These are phyloP conservation scores for Arizona elegans DNA, from an alignment of 2,113 vertebrate species.

Conservation along the genomic window DNA sequence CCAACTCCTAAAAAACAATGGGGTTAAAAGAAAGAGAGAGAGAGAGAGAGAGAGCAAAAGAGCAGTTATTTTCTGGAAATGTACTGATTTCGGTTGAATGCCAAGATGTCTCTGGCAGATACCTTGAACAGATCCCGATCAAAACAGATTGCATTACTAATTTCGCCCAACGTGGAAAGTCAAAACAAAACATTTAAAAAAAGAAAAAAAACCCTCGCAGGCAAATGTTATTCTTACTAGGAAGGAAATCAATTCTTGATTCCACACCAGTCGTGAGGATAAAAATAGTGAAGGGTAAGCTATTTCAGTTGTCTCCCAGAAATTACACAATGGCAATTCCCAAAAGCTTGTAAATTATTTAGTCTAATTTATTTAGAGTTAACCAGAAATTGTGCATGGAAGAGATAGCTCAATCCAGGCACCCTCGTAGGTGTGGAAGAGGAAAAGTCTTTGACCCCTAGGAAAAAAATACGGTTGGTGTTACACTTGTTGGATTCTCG, in stretches of 20 bases:
- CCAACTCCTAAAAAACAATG: conserved; percentile 21
- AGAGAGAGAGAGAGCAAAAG: background rate
- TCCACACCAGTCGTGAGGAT: conserved; percentile 28
- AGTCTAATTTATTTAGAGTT: background rate
- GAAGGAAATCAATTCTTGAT: conserved; percentile 46
- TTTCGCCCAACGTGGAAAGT: conserved; percentile 16
- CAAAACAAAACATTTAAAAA: background rate
- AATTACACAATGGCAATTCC: background rate
- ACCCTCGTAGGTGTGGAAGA: background rate
- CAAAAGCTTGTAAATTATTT: background rate
- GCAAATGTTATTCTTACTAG: conserved; percentile 49
- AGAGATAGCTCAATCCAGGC: background rate
- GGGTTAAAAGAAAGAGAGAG: conserved; percentile 5
- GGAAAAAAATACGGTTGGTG: background rate
- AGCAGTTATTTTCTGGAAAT: conserved; percentile 43
- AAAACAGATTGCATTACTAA: conserved; percentile 38
- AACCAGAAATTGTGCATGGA: background rate
- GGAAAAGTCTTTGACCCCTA: too few relatives aligned
- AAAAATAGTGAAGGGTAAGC: conserved; percentile 22
- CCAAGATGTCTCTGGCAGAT: conserved; percentile 49
- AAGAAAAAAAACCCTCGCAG: conserved; percentile 26
- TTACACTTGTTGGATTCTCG: background rate
- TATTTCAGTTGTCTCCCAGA: conserved; percentile 15
- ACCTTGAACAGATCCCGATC: conserved; percentile 39
- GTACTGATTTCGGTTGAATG: conserved; percentile 36